Conservation (phyloP, 2,888 invertebrate genomes). For the Calameuta idolon region DNA sequence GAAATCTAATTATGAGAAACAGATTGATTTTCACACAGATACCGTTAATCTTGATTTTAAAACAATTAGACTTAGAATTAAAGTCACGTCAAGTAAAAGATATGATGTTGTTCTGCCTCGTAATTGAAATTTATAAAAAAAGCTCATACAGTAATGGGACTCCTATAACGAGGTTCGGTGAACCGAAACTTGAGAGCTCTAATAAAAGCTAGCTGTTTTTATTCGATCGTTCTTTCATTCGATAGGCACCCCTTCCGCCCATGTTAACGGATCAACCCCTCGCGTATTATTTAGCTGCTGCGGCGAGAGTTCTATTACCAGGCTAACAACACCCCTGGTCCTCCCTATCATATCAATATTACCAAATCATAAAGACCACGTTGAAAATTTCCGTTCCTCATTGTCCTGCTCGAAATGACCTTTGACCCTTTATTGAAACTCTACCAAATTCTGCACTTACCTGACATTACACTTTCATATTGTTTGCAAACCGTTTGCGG, state of each 20-base stretch:
- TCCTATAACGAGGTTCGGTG: neutral
- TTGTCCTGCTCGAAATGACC: neutral
- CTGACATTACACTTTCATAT: neutral
- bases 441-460: neutral
- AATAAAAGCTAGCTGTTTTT: neutral
- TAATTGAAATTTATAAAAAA: constrained; percentile 3
- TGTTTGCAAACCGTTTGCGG: neutral
- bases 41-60: neutral
- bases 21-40: neutral
- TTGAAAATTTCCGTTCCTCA: neutral
- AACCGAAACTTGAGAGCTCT: neutral
- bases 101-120: neutral
- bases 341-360: constrained; percentile 4
- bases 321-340: neutral
- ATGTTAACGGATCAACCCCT: neutral
- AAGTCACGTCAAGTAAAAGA: neutral
- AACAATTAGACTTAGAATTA: neutral
- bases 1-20: neutral
- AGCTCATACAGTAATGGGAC: neutral
- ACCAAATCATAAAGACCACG: neutral
- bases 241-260: neutral
- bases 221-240: neutral
- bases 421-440: neutral
- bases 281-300: neutral
- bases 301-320: neutral